Conservation (phyloP, 2,113 vertebrate species). For the Lutjanus erythropterus region DNA sequence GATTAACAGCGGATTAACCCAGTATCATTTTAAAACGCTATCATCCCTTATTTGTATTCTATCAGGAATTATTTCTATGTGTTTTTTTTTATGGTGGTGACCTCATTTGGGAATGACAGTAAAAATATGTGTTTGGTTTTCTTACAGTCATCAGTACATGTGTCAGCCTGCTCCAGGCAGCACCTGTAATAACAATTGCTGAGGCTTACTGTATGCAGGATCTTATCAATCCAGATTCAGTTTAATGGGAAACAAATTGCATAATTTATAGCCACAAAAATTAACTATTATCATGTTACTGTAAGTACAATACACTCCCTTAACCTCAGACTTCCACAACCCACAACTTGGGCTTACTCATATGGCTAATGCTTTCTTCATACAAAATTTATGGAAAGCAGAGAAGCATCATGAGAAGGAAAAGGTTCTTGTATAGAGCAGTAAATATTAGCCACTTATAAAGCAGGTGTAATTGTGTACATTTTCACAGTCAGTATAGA, state of each 20-base stretch:
- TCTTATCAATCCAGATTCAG: background rate
- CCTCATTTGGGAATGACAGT: constrained; percentile 24
- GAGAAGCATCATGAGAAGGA: background rate
- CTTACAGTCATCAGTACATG: background rate
- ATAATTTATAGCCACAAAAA: background rate
- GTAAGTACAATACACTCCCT: background rate
- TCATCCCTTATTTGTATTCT: constrained; percentile 14
- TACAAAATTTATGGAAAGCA: background rate
- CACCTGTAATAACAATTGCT: background rate
- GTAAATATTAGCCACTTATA: too few relatives aligned
- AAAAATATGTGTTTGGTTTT: background rate
- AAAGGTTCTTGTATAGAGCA: background rate
- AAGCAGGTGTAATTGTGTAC: too few relatives aligned
- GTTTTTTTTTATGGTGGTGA: background rate
- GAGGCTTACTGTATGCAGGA: background rate
- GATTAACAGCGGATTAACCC: constrained; percentile 36
- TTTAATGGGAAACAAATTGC: background rate
- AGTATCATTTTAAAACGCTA: background rate
- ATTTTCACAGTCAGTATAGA: background rate
- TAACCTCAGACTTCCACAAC: background rate
- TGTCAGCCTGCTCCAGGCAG: constrained; percentile 23
- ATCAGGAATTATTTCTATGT: background rate
- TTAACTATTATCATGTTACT: background rate
- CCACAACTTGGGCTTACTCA: background rate
- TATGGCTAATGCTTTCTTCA: background rate